Evolutionary conservation across 2,113 vertebrate genomes (phyloP).

Genomic region (Tetraodon nigroviridis): DNA sequence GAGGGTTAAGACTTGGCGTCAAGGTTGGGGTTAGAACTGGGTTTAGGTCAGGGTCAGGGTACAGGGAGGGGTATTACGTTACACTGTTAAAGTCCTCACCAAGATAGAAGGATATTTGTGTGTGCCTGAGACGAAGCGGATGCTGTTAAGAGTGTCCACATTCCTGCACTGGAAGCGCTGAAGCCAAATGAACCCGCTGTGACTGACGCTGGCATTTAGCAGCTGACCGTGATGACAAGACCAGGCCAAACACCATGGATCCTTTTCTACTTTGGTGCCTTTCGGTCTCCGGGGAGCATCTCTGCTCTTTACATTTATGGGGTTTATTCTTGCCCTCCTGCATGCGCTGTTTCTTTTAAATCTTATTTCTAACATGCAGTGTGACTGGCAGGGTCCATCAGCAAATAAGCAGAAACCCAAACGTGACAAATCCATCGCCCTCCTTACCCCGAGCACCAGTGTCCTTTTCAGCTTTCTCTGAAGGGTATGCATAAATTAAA

Average conservation of each 20-base stretch:
- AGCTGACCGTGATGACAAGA: conserved; percentile 53
- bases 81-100: too few relatives aligned
- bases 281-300: neutral
- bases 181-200: conserved; percentile 59
- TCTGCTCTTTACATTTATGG: neutral
- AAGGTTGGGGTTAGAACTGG: too few relatives aligned
- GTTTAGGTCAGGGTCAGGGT: too few relatives aligned
- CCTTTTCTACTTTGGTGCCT: conserved; percentile 5
- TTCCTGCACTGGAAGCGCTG: conserved; percentile 28
- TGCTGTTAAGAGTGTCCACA: conserved; percentile 12
- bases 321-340: neutral
- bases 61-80: too few relatives aligned
- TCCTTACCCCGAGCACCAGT: conserved; percentile 19
- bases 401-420: conserved; percentile 35
- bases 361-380: neutral
- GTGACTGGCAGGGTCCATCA: conserved; percentile 24
- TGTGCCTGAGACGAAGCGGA: conserved; percentile 12
- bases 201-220: conserved; percentile 73
- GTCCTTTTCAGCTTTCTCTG: conserved; percentile 30
- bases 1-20: too few relatives aligned
- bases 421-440: conserved; percentile 22
- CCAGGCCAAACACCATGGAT: conserved; percentile 65
- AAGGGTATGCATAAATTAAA: conserved; percentile 19
- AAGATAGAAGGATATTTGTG: too few relatives aligned
- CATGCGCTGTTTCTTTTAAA: neutral